Conservation (phyloP, 1,140 invertebrate genomes). For the Caenorhabditis inopinata region DNA sequence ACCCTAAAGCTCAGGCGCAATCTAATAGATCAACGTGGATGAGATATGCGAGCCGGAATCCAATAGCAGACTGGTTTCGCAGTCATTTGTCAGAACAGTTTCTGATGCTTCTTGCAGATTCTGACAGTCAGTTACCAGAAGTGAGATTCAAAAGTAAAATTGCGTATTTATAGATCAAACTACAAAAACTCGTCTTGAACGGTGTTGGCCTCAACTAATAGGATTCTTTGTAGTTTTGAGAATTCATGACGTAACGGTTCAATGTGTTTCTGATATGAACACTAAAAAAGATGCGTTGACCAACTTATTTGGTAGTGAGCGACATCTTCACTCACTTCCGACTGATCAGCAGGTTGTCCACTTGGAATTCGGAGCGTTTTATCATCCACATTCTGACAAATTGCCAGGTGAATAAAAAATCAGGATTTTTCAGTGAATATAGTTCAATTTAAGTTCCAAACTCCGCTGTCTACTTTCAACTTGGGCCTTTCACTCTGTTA, state of each 20-base stretch:
- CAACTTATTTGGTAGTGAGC: constrained; percentile 48
- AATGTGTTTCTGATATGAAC: constrained; percentile 77
- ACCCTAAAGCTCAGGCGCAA: constrained; percentile 89
- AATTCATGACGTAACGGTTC: constrained; percentile 75
- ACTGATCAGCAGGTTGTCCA: constrained; percentile 85
- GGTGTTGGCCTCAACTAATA: constrained; percentile 73
- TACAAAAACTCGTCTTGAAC: constrained; percentile 52
- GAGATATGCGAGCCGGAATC: constrained; percentile 51
- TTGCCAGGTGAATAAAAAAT: constrained; percentile 77
- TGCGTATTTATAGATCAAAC: constrained; percentile 44
- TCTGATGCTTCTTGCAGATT: constrained; percentile 71
- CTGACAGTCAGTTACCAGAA: constrained; percentile 46
- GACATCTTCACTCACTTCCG: constrained; percentile 72
- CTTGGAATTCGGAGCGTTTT: constrained; percentile 92
- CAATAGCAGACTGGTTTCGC: constrained; percentile 73
- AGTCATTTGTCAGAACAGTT: constrained; percentile 73
- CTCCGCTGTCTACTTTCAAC: constrained; percentile 49
- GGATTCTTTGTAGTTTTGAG: constrained; percentile 85
- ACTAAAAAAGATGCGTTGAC: constrained; percentile 51
- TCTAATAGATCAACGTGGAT: constrained; percentile 55
- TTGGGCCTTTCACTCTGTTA: constrained; percentile 57
- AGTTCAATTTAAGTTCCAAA: no score
- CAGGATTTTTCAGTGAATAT: constrained; percentile 35
- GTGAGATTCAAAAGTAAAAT: no score
- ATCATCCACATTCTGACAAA: constrained; percentile 87